A percentile compares a stretch with the other conserved stretches of the same genome.
phyloP scores from a whole-genome alignment of 1,140 invertebrate species.

The Diachasmimorpha longicaudata region DNA sequence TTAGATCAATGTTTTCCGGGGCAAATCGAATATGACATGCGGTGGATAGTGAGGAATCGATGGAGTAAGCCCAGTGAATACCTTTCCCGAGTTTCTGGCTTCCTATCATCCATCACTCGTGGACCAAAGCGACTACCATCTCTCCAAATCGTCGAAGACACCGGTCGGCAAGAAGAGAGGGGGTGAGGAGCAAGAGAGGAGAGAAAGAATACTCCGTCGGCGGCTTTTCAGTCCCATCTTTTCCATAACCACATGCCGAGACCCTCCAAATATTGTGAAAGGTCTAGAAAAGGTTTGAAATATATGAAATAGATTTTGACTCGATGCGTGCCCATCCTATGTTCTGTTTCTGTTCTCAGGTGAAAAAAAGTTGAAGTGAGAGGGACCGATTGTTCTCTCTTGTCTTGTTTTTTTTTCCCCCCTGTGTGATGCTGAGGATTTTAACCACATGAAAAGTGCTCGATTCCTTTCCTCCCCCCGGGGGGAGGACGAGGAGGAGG shows the following conservation, averaged over 20 bases:
- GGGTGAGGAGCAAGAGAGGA: constrained; percentile 45
- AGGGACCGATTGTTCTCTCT: neutral
- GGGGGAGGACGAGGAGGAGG: too few species aligned
- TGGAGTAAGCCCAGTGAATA: neutral
- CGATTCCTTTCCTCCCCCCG: neutral
- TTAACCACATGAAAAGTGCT: constrained; percentile 15
- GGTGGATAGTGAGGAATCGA: neutral
- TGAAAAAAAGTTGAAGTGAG: neutral
- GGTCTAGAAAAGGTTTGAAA: constrained; percentile 63
- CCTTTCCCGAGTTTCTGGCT: neutral
- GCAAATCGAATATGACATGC: neutral
- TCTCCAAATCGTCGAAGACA: constrained; percentile 31
- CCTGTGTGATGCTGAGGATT: neutral
- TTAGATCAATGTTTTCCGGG: neutral
- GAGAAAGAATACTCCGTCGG: constrained; percentile 22
- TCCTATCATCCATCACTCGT: constrained; percentile 5
- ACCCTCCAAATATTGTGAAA: constrained; percentile 63
- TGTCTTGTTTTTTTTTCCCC: neutral
- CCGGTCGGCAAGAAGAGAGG: constrained; percentile 50
- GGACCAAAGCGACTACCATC: constrained; percentile 18
- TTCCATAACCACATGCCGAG: constrained; percentile 48
- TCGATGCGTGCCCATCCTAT: constrained; percentile 3
- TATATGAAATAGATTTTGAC: constrained; percentile 60
- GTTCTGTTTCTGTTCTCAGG: neutral
- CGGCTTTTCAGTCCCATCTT: constrained; percentile 20